Conservation (phyloP, 2,797 vertebrate genomes). For the Ficedula albicollis region DNA sequence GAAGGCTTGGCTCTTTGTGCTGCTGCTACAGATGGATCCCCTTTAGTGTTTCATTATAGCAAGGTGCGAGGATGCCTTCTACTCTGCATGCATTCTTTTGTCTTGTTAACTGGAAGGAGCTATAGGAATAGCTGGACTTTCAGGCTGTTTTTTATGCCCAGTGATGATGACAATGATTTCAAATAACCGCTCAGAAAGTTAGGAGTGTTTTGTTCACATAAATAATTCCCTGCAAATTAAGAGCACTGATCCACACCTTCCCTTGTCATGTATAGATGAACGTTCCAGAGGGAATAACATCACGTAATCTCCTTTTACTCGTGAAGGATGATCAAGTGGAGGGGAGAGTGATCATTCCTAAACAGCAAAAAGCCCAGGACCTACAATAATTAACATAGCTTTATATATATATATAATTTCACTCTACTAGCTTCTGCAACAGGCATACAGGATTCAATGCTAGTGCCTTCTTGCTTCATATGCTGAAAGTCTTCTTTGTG, state of each 20-base stretch:
- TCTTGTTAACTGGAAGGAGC: neutral
- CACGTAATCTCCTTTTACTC: neutral
- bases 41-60: neutral
- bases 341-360: neutral
- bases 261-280: neutral
- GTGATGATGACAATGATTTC: neutral
- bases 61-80: neutral
- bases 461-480: neutral
- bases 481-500: neutral
- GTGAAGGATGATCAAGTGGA: neutral
- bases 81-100: neutral
- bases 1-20: neutral
- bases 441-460: neutral
- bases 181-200: neutral
- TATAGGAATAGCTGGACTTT: neutral
- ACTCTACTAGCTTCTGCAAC: neutral
- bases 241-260: neutral
- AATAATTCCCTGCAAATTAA: neutral
- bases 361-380: neutral
- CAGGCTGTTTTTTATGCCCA: neutral
- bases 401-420: neutral
- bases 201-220: neutral
- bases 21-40: rapidly evolving
- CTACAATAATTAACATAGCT: neutral
- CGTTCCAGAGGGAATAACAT: neutral